phyloP scores from a whole-genome alignment of 2,888 invertebrate genomes.

The Zygogramma bicolorata region DNA sequence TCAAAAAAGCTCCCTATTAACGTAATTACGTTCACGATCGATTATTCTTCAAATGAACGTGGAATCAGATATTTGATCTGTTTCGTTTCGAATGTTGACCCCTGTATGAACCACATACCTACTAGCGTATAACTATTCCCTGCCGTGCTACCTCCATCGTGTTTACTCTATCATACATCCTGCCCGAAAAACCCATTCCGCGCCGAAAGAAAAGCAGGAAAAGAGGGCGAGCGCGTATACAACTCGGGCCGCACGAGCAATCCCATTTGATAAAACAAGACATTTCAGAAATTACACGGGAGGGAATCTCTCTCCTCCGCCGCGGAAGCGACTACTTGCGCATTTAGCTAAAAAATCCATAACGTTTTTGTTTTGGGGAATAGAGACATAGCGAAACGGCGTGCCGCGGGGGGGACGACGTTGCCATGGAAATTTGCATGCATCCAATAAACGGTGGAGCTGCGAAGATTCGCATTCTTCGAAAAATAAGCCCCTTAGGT shows the following conservation, averaged over 20 bases:
- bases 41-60: too few relatives aligned
- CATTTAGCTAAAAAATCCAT: slow-evolving; percentile 64
- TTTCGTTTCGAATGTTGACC: too few relatives aligned
- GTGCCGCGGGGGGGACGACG: slow-evolving; percentile 56
- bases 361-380: slow-evolving; percentile 65
- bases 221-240: background rate
- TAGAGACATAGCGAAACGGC: slow-evolving; percentile 54
- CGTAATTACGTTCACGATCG: too few relatives aligned
- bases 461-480: slow-evolving; percentile 51
- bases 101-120: too few relatives aligned
- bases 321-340: slow-evolving; percentile 43
- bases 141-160: too few relatives aligned
- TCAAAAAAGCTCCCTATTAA: too few relatives aligned
- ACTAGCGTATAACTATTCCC: too few relatives aligned
- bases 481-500: slow-evolving; percentile 42
- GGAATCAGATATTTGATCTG: too few relatives aligned
- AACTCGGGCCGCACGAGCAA: slow-evolving; percentile 3
- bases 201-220: too few relatives aligned
- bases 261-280: slow-evolving; percentile 29
- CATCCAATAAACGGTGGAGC: slow-evolving; percentile 64
- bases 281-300: slow-evolving; percentile 33
- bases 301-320: slow-evolving; percentile 24
- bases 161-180: background rate
- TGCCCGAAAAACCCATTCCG: slow-evolving; percentile 3
- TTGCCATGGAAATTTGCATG: slow-evolving; percentile 67